Conservation (phyloP, 2,888 invertebrate species). For the Callimorpha dominula region DNA sequence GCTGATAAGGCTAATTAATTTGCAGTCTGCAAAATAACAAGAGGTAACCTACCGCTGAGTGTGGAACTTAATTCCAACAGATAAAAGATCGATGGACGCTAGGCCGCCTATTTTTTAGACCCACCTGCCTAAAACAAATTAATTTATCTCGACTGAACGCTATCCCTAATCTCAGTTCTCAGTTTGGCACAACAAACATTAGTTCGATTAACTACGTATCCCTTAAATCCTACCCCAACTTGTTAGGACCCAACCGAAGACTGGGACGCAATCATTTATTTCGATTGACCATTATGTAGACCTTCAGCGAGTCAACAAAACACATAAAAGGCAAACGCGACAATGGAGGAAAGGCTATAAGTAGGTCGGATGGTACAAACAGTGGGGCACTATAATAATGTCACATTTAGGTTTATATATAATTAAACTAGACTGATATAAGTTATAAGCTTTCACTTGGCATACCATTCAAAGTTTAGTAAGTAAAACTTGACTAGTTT, state of each 20-base stretch:
- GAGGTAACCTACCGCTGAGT: not conserved
- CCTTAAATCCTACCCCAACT: not conserved
- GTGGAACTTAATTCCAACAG: not conserved
- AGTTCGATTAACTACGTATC: not conserved
- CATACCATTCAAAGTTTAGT: no score
- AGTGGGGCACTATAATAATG: no score
- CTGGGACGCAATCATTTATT: not conserved
- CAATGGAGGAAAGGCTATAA: not conserved
- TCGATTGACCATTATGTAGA: not conserved
- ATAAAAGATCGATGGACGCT: not conserved
- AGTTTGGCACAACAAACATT: not conserved
- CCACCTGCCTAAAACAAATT: not conserved
- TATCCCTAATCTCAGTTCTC: not conserved
- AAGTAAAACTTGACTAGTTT: no score
- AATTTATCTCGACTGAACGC: not conserved
- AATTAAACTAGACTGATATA: no score
- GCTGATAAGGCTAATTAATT: not conserved
- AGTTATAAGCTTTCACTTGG: no score
- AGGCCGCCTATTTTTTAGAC: not conserved
- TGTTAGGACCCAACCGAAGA: not conserved
- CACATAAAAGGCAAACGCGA: not conserved
- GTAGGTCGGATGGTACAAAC: not conserved
- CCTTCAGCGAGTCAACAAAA: not conserved
- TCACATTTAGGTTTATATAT: no score
- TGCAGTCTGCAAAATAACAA: not conserved